Conservation (phyloP, 2,888 invertebrate species). For the Busseola fusca region DNA sequence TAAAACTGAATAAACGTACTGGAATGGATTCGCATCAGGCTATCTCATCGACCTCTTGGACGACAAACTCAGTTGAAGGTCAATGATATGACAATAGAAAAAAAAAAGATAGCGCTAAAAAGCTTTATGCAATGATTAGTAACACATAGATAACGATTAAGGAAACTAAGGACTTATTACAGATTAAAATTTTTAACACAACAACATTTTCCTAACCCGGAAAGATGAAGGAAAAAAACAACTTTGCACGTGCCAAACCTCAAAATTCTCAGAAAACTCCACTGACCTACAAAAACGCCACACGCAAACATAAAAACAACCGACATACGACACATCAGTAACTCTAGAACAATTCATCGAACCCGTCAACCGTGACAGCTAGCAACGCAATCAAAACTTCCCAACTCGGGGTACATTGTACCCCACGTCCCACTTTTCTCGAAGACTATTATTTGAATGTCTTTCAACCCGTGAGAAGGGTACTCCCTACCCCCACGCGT, state of each 20-base stretch:
- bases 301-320: slow-evolving; percentile 67
- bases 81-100: not conserved
- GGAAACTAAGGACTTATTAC: not conserved
- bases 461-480: slow-evolving; percentile 88
- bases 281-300: slow-evolving; percentile 47
- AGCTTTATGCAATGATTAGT: not conserved
- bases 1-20: not conserved
- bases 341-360: slow-evolving; percentile 75
- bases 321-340: slow-evolving; percentile 60
- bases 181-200: not conserved
- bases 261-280: slow-evolving; percentile 8
- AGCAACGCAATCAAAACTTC: slow-evolving; percentile 86
- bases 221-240: not conserved
- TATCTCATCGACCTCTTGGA: not conserved
- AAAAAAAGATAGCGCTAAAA: not conserved
- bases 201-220: not conserved
- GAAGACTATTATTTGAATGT: slow-evolving; percentile 88
- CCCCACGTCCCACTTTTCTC: slow-evolving; percentile 76
- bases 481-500: slow-evolving; percentile 79
- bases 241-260: not conserved
- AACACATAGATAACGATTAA: not conserved
- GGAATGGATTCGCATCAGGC: not conserved
- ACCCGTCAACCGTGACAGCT: slow-evolving; percentile 81
- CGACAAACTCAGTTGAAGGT: not conserved
- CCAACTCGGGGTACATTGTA: slow-evolving; percentile 64